Evolutionary conservation across 2,113 vertebrate species (phyloP), one percentile per base, ranked within the genome.

Genomic region (Probosciger aterrimus): DNA sequence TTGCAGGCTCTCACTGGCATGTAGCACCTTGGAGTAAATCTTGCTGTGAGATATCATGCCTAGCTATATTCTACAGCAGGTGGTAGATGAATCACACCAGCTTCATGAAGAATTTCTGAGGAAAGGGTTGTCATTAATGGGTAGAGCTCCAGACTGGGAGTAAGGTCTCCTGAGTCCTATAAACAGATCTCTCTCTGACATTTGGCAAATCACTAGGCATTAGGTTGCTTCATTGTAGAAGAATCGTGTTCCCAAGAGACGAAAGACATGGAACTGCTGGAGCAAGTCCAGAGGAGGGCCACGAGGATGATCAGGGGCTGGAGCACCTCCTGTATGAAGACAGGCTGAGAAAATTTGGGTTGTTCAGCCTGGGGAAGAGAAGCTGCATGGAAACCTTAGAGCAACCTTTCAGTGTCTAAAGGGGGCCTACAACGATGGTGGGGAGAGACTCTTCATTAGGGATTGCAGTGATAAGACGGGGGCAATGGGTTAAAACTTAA

Each of bases 1-100:
- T 62, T 92, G 77, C 35, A 84, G 86, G 67, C 52, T 91, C 13
- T 73, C 52, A 81, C 73, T 1, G 0, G 13, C 63, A 41, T 37
- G 49, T 69, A 74, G 19, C 41, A 85, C 41, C 70, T 81, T 69
- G 39, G 22, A 91, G 69, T 91, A 95, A 92, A 95, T 93, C 86
- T 95, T 94, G 8, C 55, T 68, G 41, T 67, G 75, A 62, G 57
- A 76, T 82, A 18, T 87, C 63, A 65, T n/a, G 14, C 16, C 10
- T 77, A 25, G 57, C 31, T 92, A 33, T 74, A 84, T 23, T 63
- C 30, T 93, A 62, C 55, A 70, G 89, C 52, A 79, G 80, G 78
- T 87, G 77, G 44, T 73, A 49, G 41, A 73, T 89, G 84, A 92
- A 93, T 88, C 75, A 81, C 18, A 88, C 14, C 33, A 74, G 10